Evolutionary conservation across 1,140 invertebrate species (phyloP), one percentile per base, ranked within the genome.

Genomic region (Neodiprion lecontei): DNA sequence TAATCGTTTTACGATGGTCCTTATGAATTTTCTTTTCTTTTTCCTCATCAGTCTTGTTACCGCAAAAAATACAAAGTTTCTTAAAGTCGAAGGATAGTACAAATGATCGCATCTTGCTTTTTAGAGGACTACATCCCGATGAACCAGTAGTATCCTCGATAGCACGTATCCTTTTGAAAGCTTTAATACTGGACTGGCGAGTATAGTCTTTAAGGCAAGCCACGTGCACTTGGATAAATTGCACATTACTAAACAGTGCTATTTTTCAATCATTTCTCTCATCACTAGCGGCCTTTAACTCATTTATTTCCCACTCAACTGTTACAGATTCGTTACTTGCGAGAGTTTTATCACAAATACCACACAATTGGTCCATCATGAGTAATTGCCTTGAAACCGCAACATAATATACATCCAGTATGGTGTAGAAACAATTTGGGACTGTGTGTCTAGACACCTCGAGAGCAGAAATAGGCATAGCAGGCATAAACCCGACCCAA

Each of bases 41-140:
- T 61, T 7, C 53, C n/a, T 61, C 53, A 61, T 8, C 9, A 17
- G 8, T 9, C 53, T 14, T 9, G 53, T 61, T 49, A 73, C 81
- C 76, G 83, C 82, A 82, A 85, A 85, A 83, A 79, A 83, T 80
- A 74, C 79, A 83, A 69, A 77, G 70, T 10, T 80, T 83, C 76
- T 74, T 72, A 74, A 83, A 82, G 83, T 81, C 80, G 80, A 84
- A 84, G 4, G 5, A 61, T 61, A 9, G n/a, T 61, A 9, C n/a
- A 61, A 17, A 61, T 61, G 53, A 61, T 61, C 53, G 53, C 3
- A 61, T 8, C 53, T 61, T 61, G 9, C 53, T 61, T 9, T 61
- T 61, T 61, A 9, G 53, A 61, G 53, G 53, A 9, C 53, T 61
- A 61, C n/a, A 61, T 61, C n/a, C 53, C 53, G 53, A 61, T 61